Conservation (phyloP, 2,113 vertebrate species). For the Scomber japonicus region DNA sequence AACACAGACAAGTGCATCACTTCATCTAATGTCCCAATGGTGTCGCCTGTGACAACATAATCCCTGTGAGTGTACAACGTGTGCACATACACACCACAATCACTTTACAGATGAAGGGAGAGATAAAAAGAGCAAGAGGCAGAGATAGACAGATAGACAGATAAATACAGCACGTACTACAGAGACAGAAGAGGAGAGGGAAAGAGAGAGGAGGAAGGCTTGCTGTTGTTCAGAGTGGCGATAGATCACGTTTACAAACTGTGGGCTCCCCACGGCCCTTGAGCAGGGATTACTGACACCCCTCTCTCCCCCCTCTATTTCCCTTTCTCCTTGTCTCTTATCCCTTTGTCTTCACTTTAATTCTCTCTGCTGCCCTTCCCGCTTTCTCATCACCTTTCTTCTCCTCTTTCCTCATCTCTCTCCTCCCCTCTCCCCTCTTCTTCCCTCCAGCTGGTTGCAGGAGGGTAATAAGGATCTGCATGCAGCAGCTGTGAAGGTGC, state of each 20-base stretch:
- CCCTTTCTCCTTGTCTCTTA: constrained; percentile 38
- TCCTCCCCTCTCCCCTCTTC: background rate
- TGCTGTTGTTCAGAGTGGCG: constrained; percentile 36
- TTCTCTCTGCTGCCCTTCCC: constrained; percentile 42
- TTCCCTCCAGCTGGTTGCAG: constrained; percentile 53
- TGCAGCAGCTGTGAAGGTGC: constrained; percentile 79
- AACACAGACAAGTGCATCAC: constrained; percentile 72
- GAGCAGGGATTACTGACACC: constrained; percentile 61
- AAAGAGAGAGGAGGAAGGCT: constrained; percentile 24
- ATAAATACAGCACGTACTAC: constrained; percentile 39
- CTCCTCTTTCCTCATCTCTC: constrained; percentile 30
- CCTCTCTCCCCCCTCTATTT: constrained; percentile 28
- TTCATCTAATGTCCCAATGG: constrained; percentile 73
- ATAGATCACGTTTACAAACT: constrained; percentile 61
- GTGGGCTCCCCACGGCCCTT: constrained; percentile 39
- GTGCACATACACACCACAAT: constrained; percentile 40
- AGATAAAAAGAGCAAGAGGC: constrained; percentile 38
- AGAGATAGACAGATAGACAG: constrained; percentile 30
- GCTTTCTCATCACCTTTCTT: constrained; percentile 65
- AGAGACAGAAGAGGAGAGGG: constrained; percentile 17
- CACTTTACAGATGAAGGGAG: constrained; percentile 58
- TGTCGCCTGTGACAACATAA: constrained; percentile 72
- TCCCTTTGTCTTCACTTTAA: constrained; percentile 37
- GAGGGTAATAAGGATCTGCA: constrained; percentile 79
- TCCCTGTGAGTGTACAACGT: constrained; percentile 58